Base-by-base conservation (phyloP, 1,140 invertebrate species). In the Aethina tumida region DNA sequence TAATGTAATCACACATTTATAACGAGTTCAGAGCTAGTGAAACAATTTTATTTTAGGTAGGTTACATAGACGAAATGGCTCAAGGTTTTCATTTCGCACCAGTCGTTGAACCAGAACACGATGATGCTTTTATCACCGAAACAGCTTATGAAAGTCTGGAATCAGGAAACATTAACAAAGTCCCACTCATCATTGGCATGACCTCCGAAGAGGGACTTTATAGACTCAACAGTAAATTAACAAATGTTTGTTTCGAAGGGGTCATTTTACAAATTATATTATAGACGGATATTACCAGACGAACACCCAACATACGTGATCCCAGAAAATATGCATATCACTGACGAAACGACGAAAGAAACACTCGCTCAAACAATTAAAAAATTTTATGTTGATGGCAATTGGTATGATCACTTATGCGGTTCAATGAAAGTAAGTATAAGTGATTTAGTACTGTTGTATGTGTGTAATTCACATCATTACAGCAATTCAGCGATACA, bases 111-210 rank as follows among this genome's bases (percentile, higher is more conserved):
- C 35, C 39, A 15, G 25, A 39, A 25, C 41, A 44, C 8, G 31
- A 44, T 24, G 29, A 34, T 20, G 39, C 49, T 4, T 52, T 54
- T 18, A 15, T 54, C 13, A 49, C 47, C 2, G 37, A 47, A 24
- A 33, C 17, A 19, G 37, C 41, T 15, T 52, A 47, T 14, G 36
- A 42, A 24, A 12, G 27, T 20, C 22, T 54, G 8, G 30, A 29
- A 24, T 17, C 15, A 15, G 52, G 52, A 7, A 27, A 38, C 22
- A 43, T 47, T 19, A 49, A 45, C 21, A 10, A 27, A 24, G 49
- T 54, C 18, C 52, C 52, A 5, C 22, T 45, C 28, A 39, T 54
- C 12, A 47, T 54, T 16, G 52, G 52, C 9, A 43, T 48, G 26
- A 46, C 42, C 35, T 39, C 46, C 2, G 52, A 54, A 25, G 52